Percentiles rank a stretch among this genome's conserved stretches.
These are phyloP conservation scores for Parauchenoglanis punctatus DNA, from an alignment of 2,797 vertebrate species.

Conservation along the genomic window DNA sequence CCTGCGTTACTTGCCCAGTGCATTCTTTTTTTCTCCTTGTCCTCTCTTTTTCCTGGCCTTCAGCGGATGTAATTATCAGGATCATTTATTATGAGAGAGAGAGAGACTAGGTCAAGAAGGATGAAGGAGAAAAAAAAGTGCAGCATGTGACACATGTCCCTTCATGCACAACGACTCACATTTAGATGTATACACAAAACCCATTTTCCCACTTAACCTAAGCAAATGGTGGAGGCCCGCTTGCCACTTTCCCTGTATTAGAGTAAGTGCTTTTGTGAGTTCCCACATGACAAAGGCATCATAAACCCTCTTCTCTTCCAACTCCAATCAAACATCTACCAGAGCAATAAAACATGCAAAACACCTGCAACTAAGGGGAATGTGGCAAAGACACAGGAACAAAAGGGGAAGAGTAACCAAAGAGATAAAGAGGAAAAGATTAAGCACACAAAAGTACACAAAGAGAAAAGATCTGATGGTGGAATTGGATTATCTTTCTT, in stretches of 20 bases:
- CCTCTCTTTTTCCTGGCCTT: neutral
- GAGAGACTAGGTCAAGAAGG: neutral
- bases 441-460: slow-evolving; percentile 6
- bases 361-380: slow-evolving; percentile 23
- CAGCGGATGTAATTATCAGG: neutral
- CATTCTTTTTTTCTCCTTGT: slow-evolving; percentile 11
- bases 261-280: slow-evolving; percentile 15
- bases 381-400: slow-evolving; percentile 14
- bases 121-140: neutral
- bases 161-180: slow-evolving; percentile 16
- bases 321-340: slow-evolving; percentile 31
- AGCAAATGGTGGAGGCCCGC: neutral
- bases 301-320: slow-evolving; percentile 27
- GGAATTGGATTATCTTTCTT: slow-evolving; percentile 10
- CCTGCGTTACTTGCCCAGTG: slow-evolving; percentile 23
- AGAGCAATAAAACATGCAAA: slow-evolving; percentile 33
- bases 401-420: slow-evolving; percentile 10
- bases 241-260: neutral
- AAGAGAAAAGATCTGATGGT: slow-evolving; percentile 7
- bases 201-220: slow-evolving; percentile 8
- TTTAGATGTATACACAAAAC: slow-evolving; percentile 1
- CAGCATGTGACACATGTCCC: slow-evolving; percentile 46
- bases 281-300: slow-evolving; percentile 13
- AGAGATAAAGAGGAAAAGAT: slow-evolving; percentile 14
- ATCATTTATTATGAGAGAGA: slow-evolving; percentile 17